Evolutionary conservation across 2,888 invertebrate species (phyloP).

Genomic region (Chrysolina oricalcia): DNA sequence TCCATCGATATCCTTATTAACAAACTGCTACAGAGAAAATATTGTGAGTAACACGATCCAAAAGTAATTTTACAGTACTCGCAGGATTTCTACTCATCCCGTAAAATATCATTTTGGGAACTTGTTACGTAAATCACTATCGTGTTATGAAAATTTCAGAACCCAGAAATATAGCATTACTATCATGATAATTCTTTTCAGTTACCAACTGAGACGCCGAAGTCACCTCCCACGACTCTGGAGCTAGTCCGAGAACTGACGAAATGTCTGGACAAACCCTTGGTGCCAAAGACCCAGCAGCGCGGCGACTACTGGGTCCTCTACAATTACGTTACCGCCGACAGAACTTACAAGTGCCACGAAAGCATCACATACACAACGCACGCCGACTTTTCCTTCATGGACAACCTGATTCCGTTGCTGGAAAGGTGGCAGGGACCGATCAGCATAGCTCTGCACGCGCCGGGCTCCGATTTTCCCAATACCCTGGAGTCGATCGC

Average conservation of each 20-base stretch:
- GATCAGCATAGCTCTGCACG: constrained; percentile 89
- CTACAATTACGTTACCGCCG: constrained; percentile 88
- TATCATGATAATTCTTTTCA: constrained; percentile 4
- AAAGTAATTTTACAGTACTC: too few species aligned
- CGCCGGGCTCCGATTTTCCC: constrained; percentile 88
- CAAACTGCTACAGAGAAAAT: too few species aligned
- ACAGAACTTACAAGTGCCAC: constrained; percentile 80
- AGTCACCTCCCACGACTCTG: constrained; percentile 49
- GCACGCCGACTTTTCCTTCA: constrained; percentile 92
- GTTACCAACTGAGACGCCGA: constrained; percentile 46
- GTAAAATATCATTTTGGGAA: too few species aligned
- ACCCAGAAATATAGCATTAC: too few species aligned
- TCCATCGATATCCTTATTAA: too few species aligned
- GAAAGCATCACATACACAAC: constrained; percentile 93
- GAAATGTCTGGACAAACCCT: constrained; percentile 68
- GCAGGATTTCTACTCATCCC: too few species aligned
- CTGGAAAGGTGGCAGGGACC: constrained; percentile 92
- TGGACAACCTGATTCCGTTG: constrained; percentile 90
- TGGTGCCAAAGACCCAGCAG: constrained; percentile 69
- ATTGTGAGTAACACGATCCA: too few species aligned
- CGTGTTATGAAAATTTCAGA: too few species aligned
- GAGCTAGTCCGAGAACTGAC: constrained; percentile 65
- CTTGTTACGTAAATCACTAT: too few species aligned
- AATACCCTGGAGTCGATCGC: constrained; percentile 86
- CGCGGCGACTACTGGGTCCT: constrained; percentile 85